Conservation (phyloP, 2,888 invertebrate genomes). For the Tenodera sinensis region DNA sequence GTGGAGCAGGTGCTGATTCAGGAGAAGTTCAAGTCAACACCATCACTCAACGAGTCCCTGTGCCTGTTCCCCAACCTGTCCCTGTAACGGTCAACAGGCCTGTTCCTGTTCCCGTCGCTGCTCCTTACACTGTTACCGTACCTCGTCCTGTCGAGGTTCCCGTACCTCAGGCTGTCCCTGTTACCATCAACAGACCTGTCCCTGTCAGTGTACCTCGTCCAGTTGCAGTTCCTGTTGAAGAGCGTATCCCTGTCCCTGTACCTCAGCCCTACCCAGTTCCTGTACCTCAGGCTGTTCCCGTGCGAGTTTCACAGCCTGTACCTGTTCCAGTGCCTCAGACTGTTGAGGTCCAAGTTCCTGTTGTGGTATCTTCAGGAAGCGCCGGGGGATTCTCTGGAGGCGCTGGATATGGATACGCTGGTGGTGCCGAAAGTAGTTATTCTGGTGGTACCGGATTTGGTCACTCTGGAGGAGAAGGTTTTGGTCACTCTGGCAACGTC, state of each 20-base stretch:
- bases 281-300: background rate
- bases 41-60: background rate
- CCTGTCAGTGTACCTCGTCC: constrained; percentile 6
- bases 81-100: background rate
- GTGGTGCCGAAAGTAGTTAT: background rate
- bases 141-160: background rate
- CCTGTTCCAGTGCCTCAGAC: background rate
- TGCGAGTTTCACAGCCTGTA: background rate
- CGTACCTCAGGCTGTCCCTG: background rate
- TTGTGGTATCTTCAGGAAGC: background rate
- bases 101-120: background rate
- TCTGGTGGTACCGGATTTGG: background rate
- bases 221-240: background rate
- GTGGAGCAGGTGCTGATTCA: background rate
- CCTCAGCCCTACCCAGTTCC: background rate
- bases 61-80: background rate
- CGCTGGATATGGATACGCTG: background rate
- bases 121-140: background rate
- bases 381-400: background rate
- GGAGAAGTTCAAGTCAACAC: background rate
- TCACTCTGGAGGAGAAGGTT: background rate
- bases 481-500: background rate
- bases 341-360: background rate
- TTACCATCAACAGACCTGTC: background rate
- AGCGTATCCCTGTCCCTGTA: background rate